These are phyloP conservation scores for Rhingia rostrata DNA, from an alignment of 2,888 invertebrate species.

Conservation along the genomic window DNA sequence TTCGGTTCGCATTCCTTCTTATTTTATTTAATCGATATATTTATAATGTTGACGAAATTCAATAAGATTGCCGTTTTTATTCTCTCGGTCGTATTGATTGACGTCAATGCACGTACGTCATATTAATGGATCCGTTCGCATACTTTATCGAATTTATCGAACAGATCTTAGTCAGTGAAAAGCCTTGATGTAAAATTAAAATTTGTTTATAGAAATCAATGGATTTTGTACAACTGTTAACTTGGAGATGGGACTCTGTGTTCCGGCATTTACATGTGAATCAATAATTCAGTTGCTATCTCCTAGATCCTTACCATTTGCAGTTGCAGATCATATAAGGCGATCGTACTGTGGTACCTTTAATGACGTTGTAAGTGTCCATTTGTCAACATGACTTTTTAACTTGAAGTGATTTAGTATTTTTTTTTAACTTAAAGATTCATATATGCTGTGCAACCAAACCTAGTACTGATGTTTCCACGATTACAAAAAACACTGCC, in stretches of 20 bases:
- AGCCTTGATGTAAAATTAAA: not conserved
- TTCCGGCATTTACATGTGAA: not conserved
- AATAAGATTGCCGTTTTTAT: not conserved
- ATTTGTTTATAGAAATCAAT: not conserved
- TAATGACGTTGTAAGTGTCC: not conserved
- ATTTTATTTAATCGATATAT: too few species aligned
- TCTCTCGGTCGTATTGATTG: not conserved
- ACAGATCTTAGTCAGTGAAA: not conserved
- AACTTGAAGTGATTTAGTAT: not conserved
- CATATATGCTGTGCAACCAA: not conserved
- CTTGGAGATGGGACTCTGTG: not conserved
- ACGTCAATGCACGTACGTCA: not conserved
- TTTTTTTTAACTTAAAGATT: not conserved
- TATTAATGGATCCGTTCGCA: not conserved
- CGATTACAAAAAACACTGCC: not conserved
- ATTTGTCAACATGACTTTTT: not conserved
- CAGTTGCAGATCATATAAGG: not conserved
- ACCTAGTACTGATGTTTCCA: not conserved
- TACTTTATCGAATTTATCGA: not conserved
- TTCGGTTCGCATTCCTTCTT: too few species aligned
- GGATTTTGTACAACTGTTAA: not conserved
- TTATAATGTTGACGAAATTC: too few species aligned
- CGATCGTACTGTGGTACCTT: conserved; percentile 1
- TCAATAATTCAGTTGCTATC: conserved; percentile 2
- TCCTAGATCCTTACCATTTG: not conserved